These are phyloP conservation scores for Phortica variegata DNA, from an alignment of 1,140 invertebrate species.

Conservation along the genomic window DNA sequence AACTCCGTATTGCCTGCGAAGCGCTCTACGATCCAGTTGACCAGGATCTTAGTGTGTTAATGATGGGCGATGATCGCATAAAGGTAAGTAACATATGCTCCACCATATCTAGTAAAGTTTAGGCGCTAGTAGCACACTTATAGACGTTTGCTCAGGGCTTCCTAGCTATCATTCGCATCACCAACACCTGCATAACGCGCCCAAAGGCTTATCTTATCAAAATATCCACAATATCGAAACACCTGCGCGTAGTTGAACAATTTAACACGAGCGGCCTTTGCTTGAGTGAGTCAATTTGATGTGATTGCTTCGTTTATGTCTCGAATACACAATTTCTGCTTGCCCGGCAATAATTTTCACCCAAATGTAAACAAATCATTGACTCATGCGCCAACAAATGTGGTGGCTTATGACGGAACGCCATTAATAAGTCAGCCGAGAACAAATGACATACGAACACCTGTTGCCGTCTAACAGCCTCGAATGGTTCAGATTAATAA, in stretches of 20 bases:
- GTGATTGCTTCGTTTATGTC: no score
- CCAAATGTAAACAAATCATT: constrained; percentile 42
- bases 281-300: constrained; percentile 29
- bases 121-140: no score
- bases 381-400: constrained; percentile 16
- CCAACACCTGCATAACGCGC: constrained; percentile 18
- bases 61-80: constrained; percentile 64
- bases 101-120: constrained; percentile 3
- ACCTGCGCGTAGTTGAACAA: constrained; percentile 5
- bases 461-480: constrained; percentile 19
- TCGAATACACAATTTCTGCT: constrained; percentile 32
- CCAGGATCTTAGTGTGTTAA: constrained; percentile 72
- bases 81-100: constrained; percentile 57
- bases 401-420: no score
- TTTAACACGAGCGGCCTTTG: constrained; percentile 31
- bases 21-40: constrained; percentile 78
- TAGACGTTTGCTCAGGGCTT: no score
- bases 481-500: constrained; percentile 11
- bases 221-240: no score
- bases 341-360: constrained; percentile 28
- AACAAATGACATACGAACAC: constrained; percentile 13
- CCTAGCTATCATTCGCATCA: constrained; percentile 16
- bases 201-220: constrained; percentile 44
- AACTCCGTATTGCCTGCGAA: constrained; percentile 81
- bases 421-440: no score